Evolutionary conservation across 2,888 invertebrate genomes (phyloP), one percentile per base, ranked within the genome.

Genomic region (Lottia gigantea): DNA sequence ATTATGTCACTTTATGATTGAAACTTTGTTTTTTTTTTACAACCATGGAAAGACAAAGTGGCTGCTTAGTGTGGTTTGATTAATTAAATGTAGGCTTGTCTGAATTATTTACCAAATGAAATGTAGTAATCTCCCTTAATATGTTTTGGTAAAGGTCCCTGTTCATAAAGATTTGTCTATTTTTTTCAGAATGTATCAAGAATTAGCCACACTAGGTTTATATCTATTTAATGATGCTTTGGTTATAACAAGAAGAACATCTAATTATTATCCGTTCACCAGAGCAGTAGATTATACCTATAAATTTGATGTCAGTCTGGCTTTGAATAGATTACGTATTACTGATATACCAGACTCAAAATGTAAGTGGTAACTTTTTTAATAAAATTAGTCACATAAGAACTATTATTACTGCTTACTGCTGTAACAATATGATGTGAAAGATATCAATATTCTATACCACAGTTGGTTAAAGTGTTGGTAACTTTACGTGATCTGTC

Each of bases 141-240:
- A 40, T 40, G 40, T 40, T 40, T 8, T 8, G 6, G 2, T 4
- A 31, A 31, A 31, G 3, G 31, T 6, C 31, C 6, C 31, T 31
- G 31, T 31, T 31, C 3, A 31, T 31, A 4, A 31, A 4, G 31
- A 31, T 47, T 15, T 0, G 47, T 19, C 46, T 46, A 15, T 45
- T 55, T 62, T 66, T 46, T 80, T 12, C 80, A 87, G 87, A 74
- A 78, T 83, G 11, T 87, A 83, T 74, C 85, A 86, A 70, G 83
- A 85, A 73, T 77, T 82, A 11, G 86, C 86, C 70, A 85, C 83
- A 74, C 74, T 86, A 16, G 86, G 86, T 11, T 71, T 86, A 63
- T 88, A 81, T 76, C 80, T 88, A 70, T 88, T 88, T 74, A 88
- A 87, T 71, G 88, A 88, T 75, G 83, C 84, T 15, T 71, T 88